Evolutionary conservation across 2,888 invertebrate species (phyloP), one percentile per base, ranked within the genome.

Genomic region (Choristoneura rosaceana): DNA sequence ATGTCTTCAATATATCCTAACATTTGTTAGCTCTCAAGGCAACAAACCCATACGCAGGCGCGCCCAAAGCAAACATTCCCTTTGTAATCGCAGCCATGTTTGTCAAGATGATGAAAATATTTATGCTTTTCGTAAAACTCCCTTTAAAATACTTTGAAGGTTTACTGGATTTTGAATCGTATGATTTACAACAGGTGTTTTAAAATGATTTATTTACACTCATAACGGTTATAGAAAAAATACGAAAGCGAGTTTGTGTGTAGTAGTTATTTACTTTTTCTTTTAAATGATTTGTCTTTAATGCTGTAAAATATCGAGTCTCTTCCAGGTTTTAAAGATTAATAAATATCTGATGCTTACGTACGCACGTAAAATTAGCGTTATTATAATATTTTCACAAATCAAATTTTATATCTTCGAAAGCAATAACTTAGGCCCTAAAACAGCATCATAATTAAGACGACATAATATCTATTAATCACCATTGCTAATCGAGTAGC

Each of bases 61-160:
- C 76, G 65, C 74, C 74, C 74, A 80, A 79, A 76, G 80, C 77
- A 87, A 88, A 88, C 80, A 87, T 76, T 78, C 82, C 81, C 78
- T 82, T 79, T 71, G 74, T 63, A 69, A 76, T 67, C 78, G 65
- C 76, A 62, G 77, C 76, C 79, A 76, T 87, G 82, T 84, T 85
- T 84, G 84, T 77, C 80, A 77, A 76, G 78, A 78, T 78, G 43
- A 38, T 38, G 38, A 38, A 38, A 38, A 38, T 38, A 38, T 38
- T 38, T 38, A 38, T 38, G 38, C 0, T 38, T 38, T 38, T 38
- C 5, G 38, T 38, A 38, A 38, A 7, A 38, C 7, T 38, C 38
- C 38, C 4, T 38, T 5, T 38, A 3, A 38, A 38, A 4, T 38
- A 5, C 38, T 38, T 38, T 25, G 25, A 2, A 25, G 25, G 25